Evolutionary conservation across 2,113 vertebrate genomes (phyloP).

Genomic region (Deroptyus accipitrinus): DNA sequence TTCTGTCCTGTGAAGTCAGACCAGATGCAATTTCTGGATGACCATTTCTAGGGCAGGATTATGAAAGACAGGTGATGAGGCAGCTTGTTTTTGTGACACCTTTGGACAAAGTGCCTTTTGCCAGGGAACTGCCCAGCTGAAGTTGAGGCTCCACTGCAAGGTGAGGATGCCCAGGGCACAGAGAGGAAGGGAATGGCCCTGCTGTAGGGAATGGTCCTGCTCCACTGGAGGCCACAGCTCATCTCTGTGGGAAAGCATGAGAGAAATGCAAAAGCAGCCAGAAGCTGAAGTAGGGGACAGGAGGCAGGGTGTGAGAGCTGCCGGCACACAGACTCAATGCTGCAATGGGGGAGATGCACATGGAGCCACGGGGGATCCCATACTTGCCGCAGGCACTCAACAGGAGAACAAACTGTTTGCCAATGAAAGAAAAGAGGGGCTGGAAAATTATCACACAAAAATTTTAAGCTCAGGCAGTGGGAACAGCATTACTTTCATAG

Average conservation of each 20-base stretch:
- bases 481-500: neutral
- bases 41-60: neutral
- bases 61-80: neutral
- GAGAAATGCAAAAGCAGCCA: neutral
- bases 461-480: neutral
- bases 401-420: neutral
- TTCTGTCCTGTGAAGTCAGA: neutral
- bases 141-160: neutral
- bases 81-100: neutral
- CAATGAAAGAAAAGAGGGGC: neutral
- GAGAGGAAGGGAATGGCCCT: neutral
- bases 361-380: neutral
- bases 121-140: neutral
- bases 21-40: neutral
- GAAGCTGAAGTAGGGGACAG: neutral
- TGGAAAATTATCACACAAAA: neutral
- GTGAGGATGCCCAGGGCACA: neutral
- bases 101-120: neutral
- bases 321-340: rapidly evolving
- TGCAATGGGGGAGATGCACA: neutral
- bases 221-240: neutral
- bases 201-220: neutral
- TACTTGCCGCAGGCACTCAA: neutral
- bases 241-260: neutral
- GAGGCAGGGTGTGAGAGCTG: neutral